Evolutionary conservation across 2,888 invertebrate genomes (phyloP), one percentile per base, ranked within the genome.

Genomic region (Coenonympha arcania): DNA sequence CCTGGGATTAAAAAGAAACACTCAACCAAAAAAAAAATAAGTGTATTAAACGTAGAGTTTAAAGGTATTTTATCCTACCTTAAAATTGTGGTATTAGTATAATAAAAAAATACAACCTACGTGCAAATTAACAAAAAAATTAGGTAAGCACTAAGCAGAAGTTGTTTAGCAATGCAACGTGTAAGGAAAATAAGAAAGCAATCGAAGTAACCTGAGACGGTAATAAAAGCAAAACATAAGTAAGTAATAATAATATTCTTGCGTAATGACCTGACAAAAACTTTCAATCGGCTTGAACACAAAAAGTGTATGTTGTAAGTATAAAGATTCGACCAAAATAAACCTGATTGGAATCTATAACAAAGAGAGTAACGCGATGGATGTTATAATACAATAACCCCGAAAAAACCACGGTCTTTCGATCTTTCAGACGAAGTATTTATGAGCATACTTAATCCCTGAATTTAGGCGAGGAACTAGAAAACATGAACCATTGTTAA

Each of bases 261-360:
- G 39, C 24, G 39, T 39, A 39, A 39, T 39, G 15, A 16, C 22
- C 15, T 9, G 15, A 24, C 39, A 39, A 22, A 33, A 39, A 39
- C 39, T 39, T 24, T 39, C 39, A 24, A 39, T 9, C 20, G 2
- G 20, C 37, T 9, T 24, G 15, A 15, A 15, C n/a, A 20, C 26
- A 8, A 16, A 28, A n/a, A 20, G 11, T n/a, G 6, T 3, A 8
- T 15, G 15, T 22, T 22, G 2, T 22, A 11, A 9, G 8, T 11
- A 20, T 19, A 11, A 36, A 16, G 19, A n/a, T 20, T 11, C n/a
- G 11, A 2, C 6, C 11, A 37, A 20, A 18, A 19, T 19, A 19
- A 4, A 11, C 6, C 9, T 11, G n/a, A 34, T 9, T 20, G 19
- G 22, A 22, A 37, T 20, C 3, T 11, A 19, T 20, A 18, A 18